Evolutionary conservation across 2,888 invertebrate genomes (phyloP).

Genomic region (Phengaris alcon): DNA sequence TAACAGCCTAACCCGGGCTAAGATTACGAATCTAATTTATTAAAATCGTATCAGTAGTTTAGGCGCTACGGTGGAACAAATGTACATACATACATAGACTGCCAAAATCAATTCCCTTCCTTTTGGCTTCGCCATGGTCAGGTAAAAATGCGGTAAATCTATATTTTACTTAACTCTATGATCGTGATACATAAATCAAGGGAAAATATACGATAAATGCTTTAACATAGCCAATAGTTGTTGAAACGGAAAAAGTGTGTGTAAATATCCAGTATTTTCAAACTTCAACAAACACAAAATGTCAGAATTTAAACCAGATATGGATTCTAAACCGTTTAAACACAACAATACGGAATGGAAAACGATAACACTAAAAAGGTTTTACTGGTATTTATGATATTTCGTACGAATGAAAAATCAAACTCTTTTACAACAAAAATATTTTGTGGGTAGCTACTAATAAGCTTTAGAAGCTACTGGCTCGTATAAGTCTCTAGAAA

Average conservation of each 20-base stretch:
- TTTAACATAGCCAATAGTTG: not conserved
- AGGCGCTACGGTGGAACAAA: too few relatives aligned
- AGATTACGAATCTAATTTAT: too few relatives aligned
- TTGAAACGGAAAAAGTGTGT: not conserved
- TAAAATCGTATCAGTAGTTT: too few relatives aligned
- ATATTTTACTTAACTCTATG: not conserved
- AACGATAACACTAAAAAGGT: not conserved
- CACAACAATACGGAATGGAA: not conserved
- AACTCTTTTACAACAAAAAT: not conserved
- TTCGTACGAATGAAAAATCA: not conserved
- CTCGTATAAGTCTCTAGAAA: too few relatives aligned
- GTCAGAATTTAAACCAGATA: constrained; percentile 12
- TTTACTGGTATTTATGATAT: constrained; percentile 7
- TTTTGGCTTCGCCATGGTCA: too few relatives aligned
- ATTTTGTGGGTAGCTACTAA: not conserved
- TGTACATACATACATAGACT: too few relatives aligned
- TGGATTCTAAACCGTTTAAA: not conserved
- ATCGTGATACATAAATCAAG: not conserved
- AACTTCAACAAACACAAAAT: constrained; percentile 15
- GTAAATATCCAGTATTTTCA: not conserved
- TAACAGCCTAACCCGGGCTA: too few relatives aligned
- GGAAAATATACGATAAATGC: constrained; percentile 6
- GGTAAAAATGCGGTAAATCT: not conserved
- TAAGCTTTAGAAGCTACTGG: too few relatives aligned
- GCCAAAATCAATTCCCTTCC: too few relatives aligned